Conservation (phyloP, 2,113 vertebrate species). For the Zosterops borbonicus region DNA sequence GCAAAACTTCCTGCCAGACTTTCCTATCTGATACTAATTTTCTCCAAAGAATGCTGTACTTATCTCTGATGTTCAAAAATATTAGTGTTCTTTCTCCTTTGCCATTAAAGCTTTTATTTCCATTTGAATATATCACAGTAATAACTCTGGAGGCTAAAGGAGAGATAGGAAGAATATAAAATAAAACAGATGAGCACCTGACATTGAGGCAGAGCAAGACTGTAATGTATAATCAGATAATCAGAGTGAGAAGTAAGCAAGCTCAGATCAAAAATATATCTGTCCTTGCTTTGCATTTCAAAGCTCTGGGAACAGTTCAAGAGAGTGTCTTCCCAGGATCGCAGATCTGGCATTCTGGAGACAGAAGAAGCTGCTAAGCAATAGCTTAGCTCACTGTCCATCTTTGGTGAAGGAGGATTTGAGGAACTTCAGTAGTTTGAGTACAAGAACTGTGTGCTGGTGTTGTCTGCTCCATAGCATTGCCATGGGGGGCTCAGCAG, state of each 20-base stretch:
- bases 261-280: conserved; percentile 37
- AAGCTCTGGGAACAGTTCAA: conserved; percentile 16
- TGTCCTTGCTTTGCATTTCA: conserved; percentile 58
- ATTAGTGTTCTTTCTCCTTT: neutral
- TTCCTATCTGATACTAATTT: neutral
- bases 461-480: neutral
- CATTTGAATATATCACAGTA: conserved; percentile 9
- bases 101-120: conserved; percentile 25
- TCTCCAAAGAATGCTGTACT: neutral
- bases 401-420: neutral
- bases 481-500: neutral
- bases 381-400: neutral
- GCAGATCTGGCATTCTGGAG: neutral
- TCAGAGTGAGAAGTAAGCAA: conserved; percentile 24
- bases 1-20: neutral
- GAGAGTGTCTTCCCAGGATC: neutral
- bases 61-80: conserved; percentile 11
- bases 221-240: conserved; percentile 11
- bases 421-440: neutral
- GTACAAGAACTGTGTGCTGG: neutral
- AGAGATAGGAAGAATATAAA: neutral
- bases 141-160: neutral
- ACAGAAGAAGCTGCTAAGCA: neutral
- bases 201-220: neutral
- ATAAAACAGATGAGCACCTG: neutral